Percentiles rank a stretch among this genome's conserved stretches.
phyloP scores from a whole-genome alignment of 2,888 invertebrate genomes.

The Thecophora atra region DNA sequence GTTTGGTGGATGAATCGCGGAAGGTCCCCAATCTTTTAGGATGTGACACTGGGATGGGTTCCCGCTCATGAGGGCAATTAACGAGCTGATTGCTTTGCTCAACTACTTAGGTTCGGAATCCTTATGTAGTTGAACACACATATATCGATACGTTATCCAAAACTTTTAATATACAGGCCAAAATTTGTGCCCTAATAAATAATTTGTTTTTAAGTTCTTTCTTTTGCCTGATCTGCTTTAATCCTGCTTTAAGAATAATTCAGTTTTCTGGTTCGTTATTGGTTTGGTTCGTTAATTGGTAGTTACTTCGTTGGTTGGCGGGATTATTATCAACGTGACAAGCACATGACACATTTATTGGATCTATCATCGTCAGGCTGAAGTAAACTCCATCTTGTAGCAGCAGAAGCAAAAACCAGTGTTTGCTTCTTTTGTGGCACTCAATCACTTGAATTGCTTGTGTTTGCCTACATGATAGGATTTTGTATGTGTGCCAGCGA shows the following conservation, averaged over 20 bases:
- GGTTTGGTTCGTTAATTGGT: background rate
- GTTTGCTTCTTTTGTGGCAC: background rate
- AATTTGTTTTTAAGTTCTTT: too few species aligned
- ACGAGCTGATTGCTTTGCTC: too few species aligned
- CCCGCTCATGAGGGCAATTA: too few species aligned
- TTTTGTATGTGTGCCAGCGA: background rate
- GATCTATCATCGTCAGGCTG: conserved; percentile 37
- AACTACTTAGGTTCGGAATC: too few species aligned
- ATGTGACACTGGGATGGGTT: too few species aligned
- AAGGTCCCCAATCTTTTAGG: too few species aligned
- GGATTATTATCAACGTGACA: too few species aligned
- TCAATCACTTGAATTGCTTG: conserved; percentile 20
- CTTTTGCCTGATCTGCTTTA: background rate
- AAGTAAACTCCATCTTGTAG: background rate
- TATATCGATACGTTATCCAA: too few species aligned
- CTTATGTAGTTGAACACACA: too few species aligned
- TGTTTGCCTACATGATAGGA: background rate
- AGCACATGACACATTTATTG: conserved; percentile 37
- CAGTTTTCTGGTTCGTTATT: background rate
- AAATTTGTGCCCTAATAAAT: too few species aligned
- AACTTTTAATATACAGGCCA: too few species aligned
- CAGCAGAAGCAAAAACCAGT: background rate
- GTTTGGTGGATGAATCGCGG: too few species aligned
- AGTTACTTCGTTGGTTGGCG: conserved; percentile 4
- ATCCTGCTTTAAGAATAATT: background rate